Conservation (phyloP, 2,113 vertebrate species). For the Daphoenositta chrysoptera region DNA sequence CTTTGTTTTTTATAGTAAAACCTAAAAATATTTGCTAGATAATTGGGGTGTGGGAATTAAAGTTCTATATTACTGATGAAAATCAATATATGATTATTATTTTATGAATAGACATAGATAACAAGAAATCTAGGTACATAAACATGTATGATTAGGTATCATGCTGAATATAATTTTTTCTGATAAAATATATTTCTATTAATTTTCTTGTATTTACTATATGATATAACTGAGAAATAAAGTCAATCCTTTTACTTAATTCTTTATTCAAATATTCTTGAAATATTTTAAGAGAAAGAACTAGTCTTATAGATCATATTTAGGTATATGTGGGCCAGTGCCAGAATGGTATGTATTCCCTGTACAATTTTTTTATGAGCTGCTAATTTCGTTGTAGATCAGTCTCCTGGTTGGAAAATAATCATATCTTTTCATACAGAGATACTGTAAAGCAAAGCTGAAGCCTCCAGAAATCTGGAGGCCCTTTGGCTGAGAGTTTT, state of each 20-base stretch:
- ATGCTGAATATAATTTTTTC: not conserved
- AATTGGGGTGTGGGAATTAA: not conserved
- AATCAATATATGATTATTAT: not conserved
- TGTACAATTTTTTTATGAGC: not conserved
- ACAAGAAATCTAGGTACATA: not conserved
- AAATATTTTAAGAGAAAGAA: not conserved
- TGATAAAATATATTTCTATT: not conserved
- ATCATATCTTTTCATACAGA: not conserved
- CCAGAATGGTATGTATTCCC: not conserved
- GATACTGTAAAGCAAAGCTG: not conserved
- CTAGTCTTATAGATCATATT: not conserved
- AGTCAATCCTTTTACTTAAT: not conserved
- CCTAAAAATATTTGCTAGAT: not conserved
- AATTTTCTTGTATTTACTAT: not conserved
- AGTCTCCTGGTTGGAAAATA: not conserved
- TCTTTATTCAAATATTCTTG: not conserved
- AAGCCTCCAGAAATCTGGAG: not conserved
- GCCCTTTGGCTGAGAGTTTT: not conserved
- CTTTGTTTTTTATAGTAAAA: not conserved
- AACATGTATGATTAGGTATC: not conserved
- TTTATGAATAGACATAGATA: not conserved
- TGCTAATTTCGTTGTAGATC: not conserved
- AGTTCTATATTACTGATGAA: not conserved
- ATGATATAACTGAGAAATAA: not conserved
- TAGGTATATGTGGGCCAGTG: not conserved